Evolutionary conservation across 2,113 vertebrate species (phyloP).

Genomic region (Thalassoma bifasciatum): DNA sequence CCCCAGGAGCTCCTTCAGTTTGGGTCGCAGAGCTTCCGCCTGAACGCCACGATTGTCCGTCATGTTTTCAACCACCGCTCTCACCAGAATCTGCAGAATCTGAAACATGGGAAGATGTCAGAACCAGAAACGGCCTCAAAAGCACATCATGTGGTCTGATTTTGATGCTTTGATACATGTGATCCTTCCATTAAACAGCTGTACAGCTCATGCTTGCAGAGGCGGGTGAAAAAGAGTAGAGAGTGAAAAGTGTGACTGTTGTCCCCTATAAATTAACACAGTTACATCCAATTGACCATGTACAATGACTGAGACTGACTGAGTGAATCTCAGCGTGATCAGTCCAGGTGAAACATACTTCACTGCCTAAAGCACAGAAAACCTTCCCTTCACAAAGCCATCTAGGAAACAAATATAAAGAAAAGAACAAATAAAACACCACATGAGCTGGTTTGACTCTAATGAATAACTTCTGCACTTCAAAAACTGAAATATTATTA

Average conservation of each 20-base stretch:
- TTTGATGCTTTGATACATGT: not conserved
- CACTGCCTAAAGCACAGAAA: too few species aligned
- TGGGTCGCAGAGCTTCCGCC: conserved; percentile 77
- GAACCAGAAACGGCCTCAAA: not conserved
- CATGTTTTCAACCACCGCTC: conserved; percentile 85
- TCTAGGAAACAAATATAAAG: too few species aligned
- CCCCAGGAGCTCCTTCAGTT: conserved; percentile 91
- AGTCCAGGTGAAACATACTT: too few species aligned
- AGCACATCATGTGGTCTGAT: not conserved
- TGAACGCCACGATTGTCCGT: conserved; percentile 82
- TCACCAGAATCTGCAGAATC: conserved; percentile 92
- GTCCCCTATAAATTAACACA: not conserved
- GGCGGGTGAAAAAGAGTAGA: not conserved
- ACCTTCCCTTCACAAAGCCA: too few species aligned
- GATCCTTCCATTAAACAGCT: not conserved
- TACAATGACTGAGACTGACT: too few species aligned
- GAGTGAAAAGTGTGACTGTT: not conserved
- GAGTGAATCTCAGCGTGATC: too few species aligned
- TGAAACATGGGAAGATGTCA: conserved; percentile 48
- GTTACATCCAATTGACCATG: too few species aligned
- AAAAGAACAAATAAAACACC: too few species aligned
- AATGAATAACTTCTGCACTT: too few species aligned
- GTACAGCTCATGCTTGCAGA: not conserved
- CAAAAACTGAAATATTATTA: too few species aligned
- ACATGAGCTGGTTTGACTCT: too few species aligned